phyloP scores from a whole-genome alignment of 2,888 invertebrate species.

The Heliconius hortense region DNA sequence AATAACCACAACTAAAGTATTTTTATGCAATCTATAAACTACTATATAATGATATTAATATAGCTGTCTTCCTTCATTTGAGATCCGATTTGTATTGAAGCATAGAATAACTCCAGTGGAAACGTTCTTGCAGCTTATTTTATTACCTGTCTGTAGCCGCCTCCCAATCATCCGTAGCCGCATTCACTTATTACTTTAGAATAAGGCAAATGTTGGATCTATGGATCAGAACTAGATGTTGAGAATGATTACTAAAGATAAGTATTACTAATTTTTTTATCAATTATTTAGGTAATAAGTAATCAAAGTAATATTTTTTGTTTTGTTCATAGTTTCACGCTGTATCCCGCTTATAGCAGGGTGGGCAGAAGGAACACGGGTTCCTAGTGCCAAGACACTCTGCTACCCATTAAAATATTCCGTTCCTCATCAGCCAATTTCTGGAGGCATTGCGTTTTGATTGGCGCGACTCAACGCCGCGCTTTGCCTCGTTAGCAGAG shows the following conservation, averaged over 20 bases:
- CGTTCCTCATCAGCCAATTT: too few relatives aligned
- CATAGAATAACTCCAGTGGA: constrained; percentile 26
- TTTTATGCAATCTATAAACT: background rate
- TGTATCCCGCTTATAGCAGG: too few relatives aligned
- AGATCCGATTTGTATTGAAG: background rate
- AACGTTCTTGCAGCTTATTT: constrained; percentile 36
- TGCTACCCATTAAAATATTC: too few relatives aligned
- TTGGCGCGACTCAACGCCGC: too few relatives aligned
- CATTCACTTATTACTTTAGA: constrained; percentile 46
- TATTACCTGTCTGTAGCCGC: constrained; percentile 34
- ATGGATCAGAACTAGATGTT: constrained; percentile 20
- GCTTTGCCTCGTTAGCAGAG: too few relatives aligned
- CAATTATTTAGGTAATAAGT: background rate
- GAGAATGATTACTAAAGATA: constrained; percentile 11
- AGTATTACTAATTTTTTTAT: constrained; percentile 8
- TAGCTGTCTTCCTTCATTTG: constrained; percentile 10
- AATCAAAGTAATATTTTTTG: background rate
- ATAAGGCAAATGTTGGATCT: constrained; percentile 27
- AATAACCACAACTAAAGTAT: background rate
- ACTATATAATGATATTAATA: background rate
- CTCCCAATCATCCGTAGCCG: constrained; percentile 42
- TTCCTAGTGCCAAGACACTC: too few relatives aligned
- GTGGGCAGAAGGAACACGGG: too few relatives aligned
- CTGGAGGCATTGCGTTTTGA: too few relatives aligned
- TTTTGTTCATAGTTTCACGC: too few relatives aligned